phyloP scores from a whole-genome alignment of 2,888 invertebrate species.

The Drosophila lutescens region DNA sequence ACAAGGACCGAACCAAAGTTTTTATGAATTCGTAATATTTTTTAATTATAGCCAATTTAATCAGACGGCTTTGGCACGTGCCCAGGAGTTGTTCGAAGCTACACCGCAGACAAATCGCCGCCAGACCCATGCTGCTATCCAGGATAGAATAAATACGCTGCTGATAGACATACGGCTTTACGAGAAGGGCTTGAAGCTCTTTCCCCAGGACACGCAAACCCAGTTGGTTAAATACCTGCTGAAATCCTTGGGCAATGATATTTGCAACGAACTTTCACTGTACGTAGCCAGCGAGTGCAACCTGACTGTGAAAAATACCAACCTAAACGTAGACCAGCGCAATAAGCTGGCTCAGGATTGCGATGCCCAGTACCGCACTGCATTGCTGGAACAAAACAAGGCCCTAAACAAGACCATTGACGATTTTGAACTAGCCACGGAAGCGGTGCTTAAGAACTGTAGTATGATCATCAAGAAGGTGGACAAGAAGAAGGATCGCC shows the following conservation, averaged over 20 bases:
- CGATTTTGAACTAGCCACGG: conserved; percentile 91
- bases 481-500: conserved; percentile 94
- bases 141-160: conserved; percentile 92
- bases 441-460: conserved; percentile 89
- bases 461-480: conserved; percentile 93
- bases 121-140: conserved; percentile 91
- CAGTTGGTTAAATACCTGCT: conserved; percentile 92
- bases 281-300: conserved; percentile 92
- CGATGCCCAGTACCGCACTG: conserved; percentile 88
- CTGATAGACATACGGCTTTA: conserved; percentile 91
- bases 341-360: conserved; percentile 89
- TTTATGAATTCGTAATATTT: too few species aligned
- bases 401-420: conserved; percentile 90
- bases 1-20: too few species aligned
- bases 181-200: conserved; percentile 90
- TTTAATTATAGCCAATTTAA: conserved; percentile 86
- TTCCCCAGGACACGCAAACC: conserved; percentile 87
- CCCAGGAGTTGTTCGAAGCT: conserved; percentile 90
- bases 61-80: conserved; percentile 87
- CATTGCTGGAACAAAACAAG: conserved; percentile 88
- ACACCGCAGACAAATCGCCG: conserved; percentile 90
- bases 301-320: conserved; percentile 85
- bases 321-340: conserved; percentile 87
- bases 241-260: conserved; percentile 93
- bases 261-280: conserved; percentile 90